Percentiles rank a stretch among this genome's conserved stretches.
Conservation (phyloP, 2,797 vertebrate genomes). For the Scarus forsteni region DNA sequence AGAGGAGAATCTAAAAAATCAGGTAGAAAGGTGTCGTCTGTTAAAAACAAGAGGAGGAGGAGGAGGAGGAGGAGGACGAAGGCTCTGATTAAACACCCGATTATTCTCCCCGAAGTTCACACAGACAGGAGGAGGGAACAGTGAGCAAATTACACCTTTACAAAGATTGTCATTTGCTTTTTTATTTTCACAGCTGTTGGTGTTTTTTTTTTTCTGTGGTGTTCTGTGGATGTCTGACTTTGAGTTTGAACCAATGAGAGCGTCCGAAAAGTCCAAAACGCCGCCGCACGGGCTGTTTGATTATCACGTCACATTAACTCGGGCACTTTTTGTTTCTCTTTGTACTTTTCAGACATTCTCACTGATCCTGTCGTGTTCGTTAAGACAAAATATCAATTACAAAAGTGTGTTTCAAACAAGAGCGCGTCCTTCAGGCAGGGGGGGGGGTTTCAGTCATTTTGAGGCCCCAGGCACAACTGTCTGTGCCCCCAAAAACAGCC, state of each 20-base stretch:
- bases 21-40: constrained; percentile 70
- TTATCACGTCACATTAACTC: constrained; percentile 17
- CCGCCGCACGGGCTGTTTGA: constrained; percentile 9
- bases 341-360: constrained; percentile 2
- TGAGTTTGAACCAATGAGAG: constrained; percentile 8
- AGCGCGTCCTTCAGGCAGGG: too few species aligned
- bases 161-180: constrained; percentile 87
- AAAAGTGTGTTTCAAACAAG: background rate
- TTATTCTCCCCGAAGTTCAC: constrained; percentile 49
- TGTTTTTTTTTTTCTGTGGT: constrained; percentile 24
- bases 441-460: too few species aligned
- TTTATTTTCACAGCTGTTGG: constrained; percentile 36
- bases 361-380: background rate
- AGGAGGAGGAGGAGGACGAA: constrained; percentile 53
- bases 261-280: background rate
- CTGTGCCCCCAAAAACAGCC: too few species aligned
- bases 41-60: constrained; percentile 48
- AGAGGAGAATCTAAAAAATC: constrained; percentile 69
- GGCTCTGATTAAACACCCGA: constrained; percentile 72
- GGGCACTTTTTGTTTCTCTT: constrained; percentile 10
- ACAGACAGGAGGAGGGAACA: constrained; percentile 61
- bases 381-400: background rate
- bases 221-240: constrained; percentile 30
- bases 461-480: too few species aligned
- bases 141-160: constrained; percentile 79